Evolutionary conservation across 2,113 vertebrate genomes (phyloP).

Genomic region (Aldabrachelys gigantea): DNA sequence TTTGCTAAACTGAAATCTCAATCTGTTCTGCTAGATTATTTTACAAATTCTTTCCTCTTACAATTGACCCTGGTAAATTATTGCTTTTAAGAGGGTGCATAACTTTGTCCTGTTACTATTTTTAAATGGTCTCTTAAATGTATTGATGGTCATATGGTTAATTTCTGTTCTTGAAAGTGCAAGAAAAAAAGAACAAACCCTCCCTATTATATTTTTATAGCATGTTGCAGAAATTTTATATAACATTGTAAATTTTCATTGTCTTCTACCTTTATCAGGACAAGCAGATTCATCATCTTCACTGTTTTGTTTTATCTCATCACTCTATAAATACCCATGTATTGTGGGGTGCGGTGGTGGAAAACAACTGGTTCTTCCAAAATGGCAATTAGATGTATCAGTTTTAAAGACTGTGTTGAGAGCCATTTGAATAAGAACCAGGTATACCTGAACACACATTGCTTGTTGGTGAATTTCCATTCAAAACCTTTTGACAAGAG

Average conservation of each 20-base stretch:
- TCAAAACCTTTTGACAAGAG: neutral
- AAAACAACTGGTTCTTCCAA: neutral
- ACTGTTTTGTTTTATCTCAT: neutral
- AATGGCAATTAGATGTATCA: neutral
- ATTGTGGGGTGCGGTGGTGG: accelerated
- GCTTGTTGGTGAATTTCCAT: neutral
- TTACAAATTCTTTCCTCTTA: neutral
- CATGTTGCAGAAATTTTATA: neutral
- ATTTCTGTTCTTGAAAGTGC: neutral
- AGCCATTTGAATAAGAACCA: neutral
- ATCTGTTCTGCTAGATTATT: accelerated
- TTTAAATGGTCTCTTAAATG: neutral
- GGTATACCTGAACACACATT: neutral
- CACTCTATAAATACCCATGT: neutral
- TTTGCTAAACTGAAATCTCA: neutral
- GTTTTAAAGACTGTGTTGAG: neutral
- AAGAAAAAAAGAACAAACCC: neutral
- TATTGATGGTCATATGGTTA: neutral
- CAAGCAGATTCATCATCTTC: neutral
- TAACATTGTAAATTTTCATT: neutral
- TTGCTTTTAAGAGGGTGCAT: neutral
- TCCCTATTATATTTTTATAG: neutral
- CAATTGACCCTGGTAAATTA: neutral
- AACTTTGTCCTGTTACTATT: neutral
- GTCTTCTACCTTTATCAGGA: neutral